Evolutionary conservation across 2,888 invertebrate genomes (phyloP).

Genomic region (Tachina grossa): DNA sequence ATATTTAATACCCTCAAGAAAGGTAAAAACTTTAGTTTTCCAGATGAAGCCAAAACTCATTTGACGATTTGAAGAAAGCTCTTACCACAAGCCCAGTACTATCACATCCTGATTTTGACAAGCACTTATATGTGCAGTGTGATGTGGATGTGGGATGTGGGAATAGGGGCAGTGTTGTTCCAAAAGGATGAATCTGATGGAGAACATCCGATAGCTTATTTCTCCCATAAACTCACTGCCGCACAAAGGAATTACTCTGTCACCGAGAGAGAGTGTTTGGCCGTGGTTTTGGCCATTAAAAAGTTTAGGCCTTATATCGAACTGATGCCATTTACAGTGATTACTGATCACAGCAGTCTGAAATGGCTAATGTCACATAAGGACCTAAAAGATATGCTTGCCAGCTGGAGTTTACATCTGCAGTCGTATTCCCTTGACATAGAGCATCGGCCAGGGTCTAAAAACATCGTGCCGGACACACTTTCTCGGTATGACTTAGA

Average conservation of each 20-base stretch:
- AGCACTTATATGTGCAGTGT: conserved; percentile 10
- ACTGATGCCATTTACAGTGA: too few relatives aligned
- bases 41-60: not conserved
- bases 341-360: too few relatives aligned
- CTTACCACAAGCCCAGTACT: not conserved
- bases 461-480: not conserved
- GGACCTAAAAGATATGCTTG: not conserved
- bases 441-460: not conserved
- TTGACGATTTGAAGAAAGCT: not conserved
- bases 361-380: not conserved
- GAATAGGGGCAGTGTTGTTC: not conserved
- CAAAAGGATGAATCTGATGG: too few relatives aligned
- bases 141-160: not conserved
- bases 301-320: too few relatives aligned
- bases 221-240: not conserved
- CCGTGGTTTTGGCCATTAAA: not conserved
- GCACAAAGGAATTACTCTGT: not conserved
- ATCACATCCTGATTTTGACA: not conserved
- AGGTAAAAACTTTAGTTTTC: not conserved
- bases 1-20: not conserved
- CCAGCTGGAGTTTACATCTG: not conserved
- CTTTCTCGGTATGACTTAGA: not conserved
- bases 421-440: not conserved
- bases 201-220: too few relatives aligned
- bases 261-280: not conserved